These are phyloP conservation scores for Adelosebastes latens DNA, from an alignment of 2,797 vertebrate species.

Conservation along the genomic window DNA sequence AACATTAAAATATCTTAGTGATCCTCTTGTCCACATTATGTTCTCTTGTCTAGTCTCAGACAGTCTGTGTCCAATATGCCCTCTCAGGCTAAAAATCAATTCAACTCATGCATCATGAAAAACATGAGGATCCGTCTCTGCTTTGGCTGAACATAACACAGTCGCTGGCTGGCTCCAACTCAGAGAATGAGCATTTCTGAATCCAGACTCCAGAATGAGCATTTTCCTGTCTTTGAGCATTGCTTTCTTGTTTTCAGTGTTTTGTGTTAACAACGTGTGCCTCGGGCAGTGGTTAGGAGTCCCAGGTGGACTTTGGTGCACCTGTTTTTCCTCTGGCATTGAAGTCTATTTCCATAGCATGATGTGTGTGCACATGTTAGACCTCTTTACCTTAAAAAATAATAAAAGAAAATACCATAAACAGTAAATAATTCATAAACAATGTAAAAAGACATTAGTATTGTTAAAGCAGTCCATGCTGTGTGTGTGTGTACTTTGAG, in stretches of 20 bases:
- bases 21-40: conserved; percentile 1
- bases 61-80: conserved; percentile 23
- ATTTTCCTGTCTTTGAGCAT: conserved; percentile 15
- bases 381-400: background rate
- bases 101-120: conserved; percentile 41
- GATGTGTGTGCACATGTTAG: background rate
- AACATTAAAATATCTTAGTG: conserved; percentile 16
- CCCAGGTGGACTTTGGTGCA: conserved; percentile 22
- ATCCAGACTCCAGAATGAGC: conserved; percentile 20
- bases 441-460: background rate
- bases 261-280: conserved; percentile 17
- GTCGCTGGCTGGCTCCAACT: conserved; percentile 7
- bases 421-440: background rate
- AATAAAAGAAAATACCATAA: background rate
- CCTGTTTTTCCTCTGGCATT: conserved; percentile 24
- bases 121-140: conserved; percentile 20
- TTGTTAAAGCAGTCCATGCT: background rate
- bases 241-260: conserved; percentile 4
- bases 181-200: conserved; percentile 13
- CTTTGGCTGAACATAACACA: conserved; percentile 25
- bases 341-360: conserved; percentile 12
- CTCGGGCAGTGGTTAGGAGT: conserved; percentile 3
- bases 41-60: conserved; percentile 21
- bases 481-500: conserved; percentile 19
- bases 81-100: conserved; percentile 55